Conservation (phyloP, 2,888 invertebrate species). For the Andricus curvator region DNA sequence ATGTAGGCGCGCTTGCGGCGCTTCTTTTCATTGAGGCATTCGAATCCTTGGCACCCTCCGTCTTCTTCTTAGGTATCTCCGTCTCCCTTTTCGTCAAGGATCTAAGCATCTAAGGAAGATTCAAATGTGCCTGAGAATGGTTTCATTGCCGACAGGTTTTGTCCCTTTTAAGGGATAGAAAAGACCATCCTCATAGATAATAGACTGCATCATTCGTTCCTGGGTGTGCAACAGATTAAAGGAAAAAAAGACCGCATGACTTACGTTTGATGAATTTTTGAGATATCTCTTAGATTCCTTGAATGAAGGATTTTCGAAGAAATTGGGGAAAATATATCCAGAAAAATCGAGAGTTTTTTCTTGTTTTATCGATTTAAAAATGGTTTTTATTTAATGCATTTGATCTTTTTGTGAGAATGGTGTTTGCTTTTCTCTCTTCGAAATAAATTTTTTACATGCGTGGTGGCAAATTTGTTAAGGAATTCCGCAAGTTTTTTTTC, state of each 20-base stretch:
- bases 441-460: not conserved
- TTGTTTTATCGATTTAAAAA: not conserved
- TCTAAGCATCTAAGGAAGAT: not conserved
- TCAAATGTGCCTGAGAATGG: not conserved
- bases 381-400: not conserved
- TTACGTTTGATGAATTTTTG: constrained; percentile 31
- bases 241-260: constrained; percentile 21
- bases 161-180: constrained; percentile 22
- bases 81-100: not conserved
- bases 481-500: constrained; percentile 17
- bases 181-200: constrained; percentile 32
- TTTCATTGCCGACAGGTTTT: constrained; percentile 25
- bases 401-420: not conserved
- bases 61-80: not conserved
- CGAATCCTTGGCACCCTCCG: constrained; percentile 24
- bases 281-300: not conserved
- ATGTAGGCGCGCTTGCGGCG: not conserved
- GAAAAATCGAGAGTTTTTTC: not conserved
- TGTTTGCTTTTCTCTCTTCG: not conserved
- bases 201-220: constrained; percentile 27
- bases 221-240: constrained; percentile 31
- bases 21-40: constrained; percentile 25
- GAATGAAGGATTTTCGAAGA: not conserved
- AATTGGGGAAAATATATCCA: not conserved
- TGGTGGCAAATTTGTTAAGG: constrained; percentile 1